phyloP scores from a whole-genome alignment of 2,797 vertebrate species.

The Coluber constrictor region DNA sequence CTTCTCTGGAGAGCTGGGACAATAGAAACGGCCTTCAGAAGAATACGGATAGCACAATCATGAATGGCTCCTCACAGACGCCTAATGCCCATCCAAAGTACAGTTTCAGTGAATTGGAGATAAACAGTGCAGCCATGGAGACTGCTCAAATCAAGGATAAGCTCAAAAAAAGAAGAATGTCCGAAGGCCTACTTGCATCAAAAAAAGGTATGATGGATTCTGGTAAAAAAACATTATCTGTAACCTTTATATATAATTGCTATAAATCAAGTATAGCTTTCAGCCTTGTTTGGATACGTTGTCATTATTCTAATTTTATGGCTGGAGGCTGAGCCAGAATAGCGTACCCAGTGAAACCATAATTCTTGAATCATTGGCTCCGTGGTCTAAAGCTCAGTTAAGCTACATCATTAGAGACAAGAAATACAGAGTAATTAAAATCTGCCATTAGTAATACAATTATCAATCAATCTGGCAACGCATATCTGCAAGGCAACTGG shows the following conservation, averaged over 20 bases:
- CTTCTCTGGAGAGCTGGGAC: conserved; percentile 18
- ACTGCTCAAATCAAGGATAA: conserved; percentile 63
- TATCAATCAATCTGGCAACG: neutral
- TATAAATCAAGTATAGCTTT: neutral
- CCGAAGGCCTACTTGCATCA: conserved; percentile 39
- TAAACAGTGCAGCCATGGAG: conserved; percentile 42
- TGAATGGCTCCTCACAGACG: neutral
- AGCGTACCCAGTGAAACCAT: neutral
- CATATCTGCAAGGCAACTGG: neutral
- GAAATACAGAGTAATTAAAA: neutral
- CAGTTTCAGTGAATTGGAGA: conserved; percentile 34
- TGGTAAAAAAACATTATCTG: neutral
- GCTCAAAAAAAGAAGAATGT: conserved; percentile 61
- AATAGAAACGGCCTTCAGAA: neutral
- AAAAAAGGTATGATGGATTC: conserved; percentile 34
- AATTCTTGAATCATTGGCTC: neutral
- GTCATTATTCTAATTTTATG: neutral
- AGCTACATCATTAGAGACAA: neutral
- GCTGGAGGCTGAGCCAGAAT: neutral
- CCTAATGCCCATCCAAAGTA: neutral
- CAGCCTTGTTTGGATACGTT: neutral
- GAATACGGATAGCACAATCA: accelerated
- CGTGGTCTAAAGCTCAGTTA: neutral
- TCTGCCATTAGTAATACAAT: neutral
- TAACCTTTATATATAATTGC: neutral